A percentile compares a stretch with the other conserved stretches of the same genome.
phyloP scores from a whole-genome alignment of 2,888 invertebrate genomes.

The Sminthurinus aureus region DNA sequence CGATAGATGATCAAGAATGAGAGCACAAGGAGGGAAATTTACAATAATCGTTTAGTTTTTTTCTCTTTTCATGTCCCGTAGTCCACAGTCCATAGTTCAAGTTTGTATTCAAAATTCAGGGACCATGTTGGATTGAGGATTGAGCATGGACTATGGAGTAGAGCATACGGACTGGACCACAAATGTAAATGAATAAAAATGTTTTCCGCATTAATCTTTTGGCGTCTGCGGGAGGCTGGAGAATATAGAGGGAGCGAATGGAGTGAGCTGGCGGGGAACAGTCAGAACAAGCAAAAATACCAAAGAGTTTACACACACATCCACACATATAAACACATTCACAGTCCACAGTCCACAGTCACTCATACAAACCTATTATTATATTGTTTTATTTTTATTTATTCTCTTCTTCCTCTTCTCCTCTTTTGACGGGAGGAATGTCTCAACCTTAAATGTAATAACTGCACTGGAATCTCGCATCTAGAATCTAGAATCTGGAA shows the following conservation, averaged over 20 bases:
- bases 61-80: too few species aligned
- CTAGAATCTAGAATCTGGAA: too few species aligned
- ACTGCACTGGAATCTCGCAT: too few species aligned
- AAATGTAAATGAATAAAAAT: neutral
- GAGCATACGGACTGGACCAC: neutral
- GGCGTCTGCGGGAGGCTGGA: slow-evolving; percentile 22
- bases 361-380: slow-evolving; percentile 23
- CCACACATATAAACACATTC: neutral
- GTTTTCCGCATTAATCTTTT: slow-evolving; percentile 16
- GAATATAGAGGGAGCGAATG: too few species aligned
- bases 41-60: too few species aligned
- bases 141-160: neutral
- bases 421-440: slow-evolving; percentile 5
- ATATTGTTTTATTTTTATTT: slow-evolving; percentile 39
- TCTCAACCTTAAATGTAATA: slow-evolving; percentile 3
- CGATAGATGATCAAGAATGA: neutral
- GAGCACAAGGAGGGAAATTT: neutral
- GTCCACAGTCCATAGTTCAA: too few species aligned
- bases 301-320: slow-evolving; percentile 5
- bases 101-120: too few species aligned
- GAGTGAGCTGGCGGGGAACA: slow-evolving; percentile 15
- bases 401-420: slow-evolving; percentile 5
- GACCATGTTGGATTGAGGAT: too few species aligned
- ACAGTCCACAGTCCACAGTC: too few species aligned
- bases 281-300: slow-evolving; percentile 29